Evolutionary conservation across 2,113 vertebrate genomes (phyloP), one percentile per base, ranked within the genome.

Genomic region (Actinemys pallida): DNA sequence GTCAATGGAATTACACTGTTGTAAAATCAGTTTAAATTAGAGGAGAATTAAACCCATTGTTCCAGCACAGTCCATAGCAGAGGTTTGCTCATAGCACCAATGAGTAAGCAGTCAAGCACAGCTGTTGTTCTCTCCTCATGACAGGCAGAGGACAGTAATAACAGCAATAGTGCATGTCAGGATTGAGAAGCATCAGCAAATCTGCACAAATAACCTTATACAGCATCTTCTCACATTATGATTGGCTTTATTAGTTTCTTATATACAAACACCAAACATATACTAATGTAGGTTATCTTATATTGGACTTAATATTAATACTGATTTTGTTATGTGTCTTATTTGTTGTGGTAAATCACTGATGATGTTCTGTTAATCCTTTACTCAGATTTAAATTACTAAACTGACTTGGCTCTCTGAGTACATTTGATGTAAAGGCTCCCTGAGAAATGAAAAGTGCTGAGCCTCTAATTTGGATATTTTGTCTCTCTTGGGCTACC

Each of bases 401-500:
- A 84, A 88, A 89, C 47, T 84, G 17, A 16, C 2, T 96, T 19
- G 52, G 57, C 10, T 96, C 80, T 95, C 62, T 84, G 85, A 94
- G 52, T 62, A 8, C 12, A 29, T 89, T 87, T 93, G 76, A 89
- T 82, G 4, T 11, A 94, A 95, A 81, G 20, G 27, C 57, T 95
- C 89, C 89, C 84, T 42, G 47, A 95, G 88, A 96, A 97, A 93
- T 87, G 80, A 88, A 92, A 96, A 97, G 53, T 87, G 84, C 72
- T 92, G 87, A 96, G 89, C 6, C n/a, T 91, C 53, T 95, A 78
- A 96, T 98, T 93, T 92, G 42, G 86, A 95, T 94, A 81, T 93
- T 90, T 92, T 95, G 29, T 97, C 95, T 94, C 93, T 97, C 78
- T 86, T 90, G 86, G 81, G 76, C 84, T 95, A 90, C 88, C 45